These are phyloP conservation scores for Agelas oroides DNA, from an alignment of 37 sponge, comb jelly and placozoan genomes.

Conservation along the genomic window DNA sequence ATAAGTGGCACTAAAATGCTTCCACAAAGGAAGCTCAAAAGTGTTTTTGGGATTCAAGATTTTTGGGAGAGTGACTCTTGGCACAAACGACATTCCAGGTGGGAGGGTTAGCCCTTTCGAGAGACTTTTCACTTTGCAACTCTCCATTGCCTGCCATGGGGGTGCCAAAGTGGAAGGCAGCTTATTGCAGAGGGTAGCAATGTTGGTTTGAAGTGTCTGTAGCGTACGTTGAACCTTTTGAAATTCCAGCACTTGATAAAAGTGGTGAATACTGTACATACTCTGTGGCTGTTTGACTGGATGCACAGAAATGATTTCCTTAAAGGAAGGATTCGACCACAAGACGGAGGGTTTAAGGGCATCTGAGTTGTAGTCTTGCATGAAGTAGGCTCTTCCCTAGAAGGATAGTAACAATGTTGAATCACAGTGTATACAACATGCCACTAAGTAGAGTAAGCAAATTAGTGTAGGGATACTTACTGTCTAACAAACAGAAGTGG, in stretches of 20 bases:
- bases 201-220: neutral
- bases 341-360: slow-evolving; percentile 20
- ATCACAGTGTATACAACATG: too few species aligned
- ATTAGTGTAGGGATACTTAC: too few species aligned
- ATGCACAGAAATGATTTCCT: slow-evolving; percentile 36
- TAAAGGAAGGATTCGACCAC: slow-evolving; percentile 12
- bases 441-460: too few species aligned
- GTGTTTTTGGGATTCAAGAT: neutral
- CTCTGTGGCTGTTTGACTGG: slow-evolving; percentile 49
- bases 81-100: neutral
- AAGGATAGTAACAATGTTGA: neutral
- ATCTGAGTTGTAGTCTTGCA: neutral
- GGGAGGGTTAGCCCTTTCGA: neutral
- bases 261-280: slow-evolving; percentile 27
- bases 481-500: too few species aligned
- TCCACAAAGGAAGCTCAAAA: slow-evolving; percentile 27
- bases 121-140: neutral
- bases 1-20: slow-evolving; percentile 19
- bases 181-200: neutral
- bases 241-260: too few species aligned
- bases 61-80: neutral
- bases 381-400: neutral
- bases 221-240: neutral
- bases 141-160: slow-evolving; percentile 1
- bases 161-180: neutral